Conservation (phyloP, 2,113 vertebrate species). For the Piliocolobus tephrosceles region DNA sequence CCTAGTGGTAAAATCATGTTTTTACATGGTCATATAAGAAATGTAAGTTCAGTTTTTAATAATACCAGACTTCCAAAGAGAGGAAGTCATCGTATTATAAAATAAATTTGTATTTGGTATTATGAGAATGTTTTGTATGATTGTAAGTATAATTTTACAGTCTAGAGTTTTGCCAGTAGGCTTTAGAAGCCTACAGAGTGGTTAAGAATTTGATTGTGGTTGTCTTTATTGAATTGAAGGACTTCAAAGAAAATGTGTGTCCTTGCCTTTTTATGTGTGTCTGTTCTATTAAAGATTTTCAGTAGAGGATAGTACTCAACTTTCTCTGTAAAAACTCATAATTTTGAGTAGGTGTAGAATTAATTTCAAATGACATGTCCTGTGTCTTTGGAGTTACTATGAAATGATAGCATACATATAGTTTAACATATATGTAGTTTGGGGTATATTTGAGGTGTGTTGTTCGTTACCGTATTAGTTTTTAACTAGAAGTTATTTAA, state of each 20-base stretch:
- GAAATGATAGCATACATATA: background rate
- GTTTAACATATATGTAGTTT: background rate
- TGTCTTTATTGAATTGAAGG: background rate
- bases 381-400: background rate
- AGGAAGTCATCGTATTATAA: constrained; percentile 9
- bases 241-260: constrained; percentile 18
- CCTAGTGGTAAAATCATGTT: background rate
- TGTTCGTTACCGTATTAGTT: background rate
- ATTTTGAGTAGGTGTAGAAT: constrained; percentile 9
- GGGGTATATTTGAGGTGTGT: background rate
- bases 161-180: background rate
- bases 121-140: background rate
- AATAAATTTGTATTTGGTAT: background rate
- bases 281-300: constrained; percentile 2
- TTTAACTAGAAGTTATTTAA: background rate
- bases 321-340: background rate
- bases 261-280: background rate
- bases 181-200: background rate
- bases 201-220: background rate
- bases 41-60: background rate
- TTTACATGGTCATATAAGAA: background rate
- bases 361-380: background rate
- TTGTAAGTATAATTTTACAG: constrained; percentile 27
- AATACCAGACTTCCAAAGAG: constrained; percentile 14
- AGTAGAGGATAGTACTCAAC: background rate